Conservation (phyloP, 2,888 invertebrate genomes). For the Parnassius glacialis region DNA sequence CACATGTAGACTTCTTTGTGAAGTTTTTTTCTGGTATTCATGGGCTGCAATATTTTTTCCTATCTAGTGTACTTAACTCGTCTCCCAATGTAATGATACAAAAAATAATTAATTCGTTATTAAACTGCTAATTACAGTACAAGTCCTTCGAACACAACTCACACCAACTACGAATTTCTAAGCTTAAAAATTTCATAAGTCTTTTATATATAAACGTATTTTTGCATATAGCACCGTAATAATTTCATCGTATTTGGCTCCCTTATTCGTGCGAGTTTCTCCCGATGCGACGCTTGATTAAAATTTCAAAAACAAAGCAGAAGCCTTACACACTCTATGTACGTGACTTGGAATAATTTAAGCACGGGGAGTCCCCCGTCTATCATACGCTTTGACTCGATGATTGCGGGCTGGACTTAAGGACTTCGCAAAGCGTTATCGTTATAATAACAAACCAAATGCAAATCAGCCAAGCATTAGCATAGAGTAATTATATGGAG, state of each 20-base stretch:
- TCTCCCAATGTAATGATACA: too few species aligned
- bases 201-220: background rate
- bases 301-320: conserved; percentile 68
- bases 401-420: conserved; percentile 48
- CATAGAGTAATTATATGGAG: conserved; percentile 28
- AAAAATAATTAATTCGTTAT: too few species aligned
- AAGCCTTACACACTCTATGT: conserved; percentile 54
- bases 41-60: too few species aligned
- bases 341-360: conserved; percentile 76
- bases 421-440: conserved; percentile 39
- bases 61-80: too few species aligned
- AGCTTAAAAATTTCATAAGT: background rate
- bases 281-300: conserved; percentile 54
- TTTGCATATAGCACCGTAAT: background rate
- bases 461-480: conserved; percentile 42
- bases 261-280: conserved; percentile 32
- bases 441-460: conserved; percentile 57
- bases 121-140: too few species aligned
- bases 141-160: too few species aligned
- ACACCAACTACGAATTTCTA: too few species aligned
- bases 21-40: too few species aligned
- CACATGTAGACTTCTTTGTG: too few species aligned
- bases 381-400: conserved; percentile 59
- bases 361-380: conserved; percentile 58
- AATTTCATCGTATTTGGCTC: conserved; percentile 18